These are phyloP conservation scores for Lycopodina hypogea DNA, from an alignment of 37 sponge, comb jelly and placozoan genomes.

Conservation along the genomic window DNA sequence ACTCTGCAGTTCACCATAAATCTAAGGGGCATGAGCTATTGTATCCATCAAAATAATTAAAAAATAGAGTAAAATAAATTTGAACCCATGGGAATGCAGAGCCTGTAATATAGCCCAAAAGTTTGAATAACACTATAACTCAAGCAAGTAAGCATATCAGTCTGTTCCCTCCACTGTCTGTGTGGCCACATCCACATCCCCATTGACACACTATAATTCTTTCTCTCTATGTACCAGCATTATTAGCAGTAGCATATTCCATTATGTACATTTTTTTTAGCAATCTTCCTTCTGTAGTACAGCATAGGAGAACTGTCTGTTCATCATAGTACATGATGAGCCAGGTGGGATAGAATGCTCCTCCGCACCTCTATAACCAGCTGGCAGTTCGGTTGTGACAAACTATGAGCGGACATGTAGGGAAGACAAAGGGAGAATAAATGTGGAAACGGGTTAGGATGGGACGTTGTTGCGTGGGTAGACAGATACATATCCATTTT, in stretches of 20 bases:
- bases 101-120: no score
- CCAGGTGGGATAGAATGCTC: conserved; percentile 59
- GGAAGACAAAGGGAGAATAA: neutral
- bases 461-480: neutral
- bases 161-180: no score
- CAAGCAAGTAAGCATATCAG: no score
- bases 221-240: neutral
- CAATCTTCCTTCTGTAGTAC: conserved; percentile 61
- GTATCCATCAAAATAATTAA: no score
- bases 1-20: no score
- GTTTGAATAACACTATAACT: no score
- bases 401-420: neutral
- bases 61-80: no score
- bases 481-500: neutral
- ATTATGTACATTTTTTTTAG: conserved; percentile 49
- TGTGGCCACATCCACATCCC: no score
- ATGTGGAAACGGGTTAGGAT: neutral
- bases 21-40: no score
- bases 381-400: conserved; percentile 33
- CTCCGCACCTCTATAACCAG: conserved; percentile 21
- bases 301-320: conserved; percentile 66
- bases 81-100: no score
- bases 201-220: no score
- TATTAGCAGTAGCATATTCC: conserved; percentile 30
- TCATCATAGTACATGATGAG: conserved; percentile 50